Evolutionary conservation across 2,113 vertebrate genomes (phyloP).

Genomic region (Aphyosemion australe): DNA sequence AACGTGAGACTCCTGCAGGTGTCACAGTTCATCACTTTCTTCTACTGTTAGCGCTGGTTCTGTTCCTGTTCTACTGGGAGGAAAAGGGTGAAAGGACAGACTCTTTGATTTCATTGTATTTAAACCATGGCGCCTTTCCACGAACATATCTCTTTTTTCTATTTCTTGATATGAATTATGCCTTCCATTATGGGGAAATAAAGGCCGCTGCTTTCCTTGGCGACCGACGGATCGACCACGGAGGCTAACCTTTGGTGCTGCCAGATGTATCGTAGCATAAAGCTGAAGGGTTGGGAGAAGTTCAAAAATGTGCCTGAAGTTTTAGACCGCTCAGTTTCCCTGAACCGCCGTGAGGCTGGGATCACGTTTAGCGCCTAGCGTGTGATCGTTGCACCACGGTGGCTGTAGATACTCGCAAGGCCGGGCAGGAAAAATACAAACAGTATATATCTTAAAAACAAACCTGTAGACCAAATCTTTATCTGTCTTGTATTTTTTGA

Average conservation of each 20-base stretch:
- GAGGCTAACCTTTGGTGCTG: slow-evolving; percentile 66
- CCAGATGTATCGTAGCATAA: slow-evolving; percentile 69
- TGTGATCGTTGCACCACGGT: slow-evolving; percentile 28
- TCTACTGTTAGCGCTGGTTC: slow-evolving; percentile 61
- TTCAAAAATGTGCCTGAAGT: slow-evolving; percentile 73
- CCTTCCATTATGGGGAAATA: slow-evolving; percentile 62
- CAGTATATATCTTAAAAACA: slow-evolving; percentile 1
- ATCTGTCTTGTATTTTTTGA: slow-evolving; percentile 29
- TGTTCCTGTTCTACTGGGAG: slow-evolving; percentile 58
- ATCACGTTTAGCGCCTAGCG: slow-evolving; percentile 12
- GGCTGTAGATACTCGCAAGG: slow-evolving; percentile 35
- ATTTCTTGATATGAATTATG: slow-evolving; percentile 73
- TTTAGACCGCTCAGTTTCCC: slow-evolving; percentile 53
- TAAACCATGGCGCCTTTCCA: slow-evolving; percentile 76
- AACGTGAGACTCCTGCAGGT: slow-evolving; percentile 38
- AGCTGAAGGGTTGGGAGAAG: slow-evolving; percentile 54
- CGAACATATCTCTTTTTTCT: slow-evolving; percentile 74
- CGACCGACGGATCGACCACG: slow-evolving; percentile 51
- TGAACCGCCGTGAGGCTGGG: slow-evolving; percentile 34
- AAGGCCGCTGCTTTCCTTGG: slow-evolving; percentile 45
- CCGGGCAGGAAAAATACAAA: slow-evolving; percentile 6
- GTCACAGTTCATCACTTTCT: slow-evolving; percentile 64
- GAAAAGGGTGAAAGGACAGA: slow-evolving; percentile 60
- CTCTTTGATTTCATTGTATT: slow-evolving; percentile 72
- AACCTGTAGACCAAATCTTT: slow-evolving; percentile 25